phyloP scores from a whole-genome alignment of 2,888 invertebrate species.

The Poecilobothrus nobilitatus region DNA sequence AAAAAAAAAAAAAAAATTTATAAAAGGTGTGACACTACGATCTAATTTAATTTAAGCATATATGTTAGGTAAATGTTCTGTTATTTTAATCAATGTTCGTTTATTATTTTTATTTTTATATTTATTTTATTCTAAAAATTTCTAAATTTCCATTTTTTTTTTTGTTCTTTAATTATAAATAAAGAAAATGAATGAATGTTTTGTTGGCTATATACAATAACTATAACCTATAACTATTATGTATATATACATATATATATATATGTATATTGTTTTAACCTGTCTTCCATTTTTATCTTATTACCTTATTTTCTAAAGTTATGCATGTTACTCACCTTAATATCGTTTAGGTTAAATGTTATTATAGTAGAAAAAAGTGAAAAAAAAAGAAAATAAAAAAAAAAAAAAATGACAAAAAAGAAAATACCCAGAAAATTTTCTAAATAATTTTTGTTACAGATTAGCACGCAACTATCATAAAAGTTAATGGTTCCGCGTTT shows the following conservation, averaged over 20 bases:
- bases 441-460: constrained; percentile 7
- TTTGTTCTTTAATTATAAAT: too few species aligned
- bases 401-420: neutral
- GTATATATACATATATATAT: neutral
- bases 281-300: neutral
- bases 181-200: neutral
- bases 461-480: constrained; percentile 10
- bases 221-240: neutral
- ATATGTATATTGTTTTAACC: neutral
- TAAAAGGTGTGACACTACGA: too few species aligned
- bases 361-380: neutral
- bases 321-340: constrained; percentile 6
- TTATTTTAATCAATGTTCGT: too few species aligned
- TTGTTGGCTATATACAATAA: neutral
- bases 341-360: neutral
- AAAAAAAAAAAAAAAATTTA: too few species aligned
- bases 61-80: too few species aligned
- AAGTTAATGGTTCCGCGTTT: constrained; percentile 7
- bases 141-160: too few species aligned
- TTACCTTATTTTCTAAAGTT: neutral
- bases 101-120: too few species aligned
- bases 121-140: too few species aligned
- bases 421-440: neutral
- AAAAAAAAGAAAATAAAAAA: neutral
- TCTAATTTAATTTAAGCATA: too few species aligned